Evolutionary conservation across 1,140 invertebrate genomes (phyloP).

Genomic region (Drosophila burlai): DNA sequence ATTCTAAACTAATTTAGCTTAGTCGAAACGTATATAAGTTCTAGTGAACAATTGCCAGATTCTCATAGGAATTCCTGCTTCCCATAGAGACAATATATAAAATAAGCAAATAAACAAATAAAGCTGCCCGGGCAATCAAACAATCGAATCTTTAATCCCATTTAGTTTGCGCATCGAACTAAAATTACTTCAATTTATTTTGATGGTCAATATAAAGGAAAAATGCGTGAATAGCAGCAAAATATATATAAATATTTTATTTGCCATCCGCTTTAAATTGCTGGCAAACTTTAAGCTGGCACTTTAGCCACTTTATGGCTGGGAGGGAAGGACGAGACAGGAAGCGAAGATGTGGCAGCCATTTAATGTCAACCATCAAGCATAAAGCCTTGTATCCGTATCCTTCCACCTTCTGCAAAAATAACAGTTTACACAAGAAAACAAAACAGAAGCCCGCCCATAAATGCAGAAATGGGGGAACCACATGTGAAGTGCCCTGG

Average conservation of each 20-base stretch:
- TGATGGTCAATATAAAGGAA: conserved; percentile 63
- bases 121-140: conserved; percentile 32
- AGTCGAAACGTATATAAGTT: conserved; percentile 3
- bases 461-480: conserved; percentile 23
- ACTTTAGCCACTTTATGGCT: conserved; percentile 75
- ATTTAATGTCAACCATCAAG: conserved; percentile 82
- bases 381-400: conserved; percentile 52
- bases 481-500: conserved; percentile 74
- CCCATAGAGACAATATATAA: conserved; percentile 24
- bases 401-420: conserved; percentile 50
- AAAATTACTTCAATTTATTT: conserved; percentile 72
- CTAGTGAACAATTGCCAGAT: not conserved
- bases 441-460: conserved; percentile 51
- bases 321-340: conserved; percentile 8
- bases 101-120: conserved; percentile 47
- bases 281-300: conserved; percentile 61
- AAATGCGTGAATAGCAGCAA: conserved; percentile 53
- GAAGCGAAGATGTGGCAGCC: conserved; percentile 59
- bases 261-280: conserved; percentile 58
- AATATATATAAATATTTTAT: conserved; percentile 56
- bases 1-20: conserved; percentile 1
- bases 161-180: conserved; percentile 64
- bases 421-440: conserved; percentile 81
- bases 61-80: not conserved
- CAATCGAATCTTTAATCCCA: conserved; percentile 68